Percentiles rank a stretch among this genome's conserved stretches.
Evolutionary conservation across 2,888 invertebrate genomes (phyloP).

Genomic region (Pherbina coryleti): DNA sequence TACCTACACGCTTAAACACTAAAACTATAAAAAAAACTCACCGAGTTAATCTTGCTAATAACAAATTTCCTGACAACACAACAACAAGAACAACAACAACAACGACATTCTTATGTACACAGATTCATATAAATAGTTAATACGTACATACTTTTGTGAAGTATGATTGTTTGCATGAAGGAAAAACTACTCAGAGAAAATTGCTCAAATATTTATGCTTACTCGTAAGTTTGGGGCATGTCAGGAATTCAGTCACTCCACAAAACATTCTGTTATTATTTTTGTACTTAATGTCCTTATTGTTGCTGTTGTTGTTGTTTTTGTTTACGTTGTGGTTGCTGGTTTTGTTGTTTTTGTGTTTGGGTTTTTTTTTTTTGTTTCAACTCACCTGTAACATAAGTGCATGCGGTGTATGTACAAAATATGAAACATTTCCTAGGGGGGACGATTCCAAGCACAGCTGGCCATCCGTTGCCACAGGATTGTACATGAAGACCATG

Average conservation of each 20-base stretch:
- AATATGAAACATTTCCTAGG: conserved; percentile 96
- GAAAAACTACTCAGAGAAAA: background rate
- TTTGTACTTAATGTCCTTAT: background rate
- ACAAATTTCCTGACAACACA: no score
- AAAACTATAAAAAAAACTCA: no score
- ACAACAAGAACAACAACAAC: no score
- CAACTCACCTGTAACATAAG: conserved; percentile 92
- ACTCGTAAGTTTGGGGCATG: background rate
- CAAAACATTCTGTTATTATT: background rate
- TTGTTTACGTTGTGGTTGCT: background rate
- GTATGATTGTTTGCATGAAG: no score
- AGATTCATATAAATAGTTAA: no score
- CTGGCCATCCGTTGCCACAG: conserved; percentile 99
- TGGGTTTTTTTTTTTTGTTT: background rate
- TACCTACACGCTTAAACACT: no score
- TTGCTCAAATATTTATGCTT: conserved; percentile 26
- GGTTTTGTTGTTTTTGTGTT: background rate
- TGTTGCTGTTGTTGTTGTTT: background rate
- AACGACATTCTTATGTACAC: no score
- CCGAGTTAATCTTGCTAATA: no score
- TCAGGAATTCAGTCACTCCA: background rate
- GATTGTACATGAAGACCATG: conserved; percentile 99
- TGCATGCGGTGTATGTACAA: conserved; percentile 99
- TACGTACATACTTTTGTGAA: no score
- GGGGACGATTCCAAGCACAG: conserved; percentile 98